Conservation (phyloP, 2,888 invertebrate genomes). For the Himalopsyche anomala region DNA sequence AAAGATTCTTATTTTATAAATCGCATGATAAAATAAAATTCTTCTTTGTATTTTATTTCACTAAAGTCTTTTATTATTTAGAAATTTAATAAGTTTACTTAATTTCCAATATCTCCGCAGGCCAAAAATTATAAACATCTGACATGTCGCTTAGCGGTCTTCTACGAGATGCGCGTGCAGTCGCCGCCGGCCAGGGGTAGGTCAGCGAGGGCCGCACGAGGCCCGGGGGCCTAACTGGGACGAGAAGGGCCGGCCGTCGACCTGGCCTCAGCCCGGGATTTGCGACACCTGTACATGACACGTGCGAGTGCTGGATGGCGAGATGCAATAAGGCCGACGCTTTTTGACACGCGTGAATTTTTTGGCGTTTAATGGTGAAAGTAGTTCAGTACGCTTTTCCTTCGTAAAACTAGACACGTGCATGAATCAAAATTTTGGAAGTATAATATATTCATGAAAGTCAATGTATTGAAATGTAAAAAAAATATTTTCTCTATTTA, state of each 20-base stretch:
- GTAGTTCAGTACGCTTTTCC: not conserved
- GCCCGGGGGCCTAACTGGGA: conserved; percentile 27
- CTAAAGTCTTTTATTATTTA: too few species aligned
- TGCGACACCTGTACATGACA: conserved; percentile 40
- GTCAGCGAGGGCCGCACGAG: conserved; percentile 38
- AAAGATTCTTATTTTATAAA: too few species aligned
- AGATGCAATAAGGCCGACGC: conserved; percentile 27
- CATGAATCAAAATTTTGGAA: too few species aligned
- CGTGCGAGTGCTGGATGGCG: conserved; percentile 17
- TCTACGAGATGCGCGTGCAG: conserved; percentile 31
- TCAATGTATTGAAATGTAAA: too few species aligned
- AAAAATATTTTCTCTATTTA: too few species aligned
- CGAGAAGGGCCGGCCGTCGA: conserved; percentile 32
- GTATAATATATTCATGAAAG: too few species aligned
- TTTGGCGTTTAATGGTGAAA: not conserved
- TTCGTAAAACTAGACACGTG: too few species aligned
- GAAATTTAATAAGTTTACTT: too few species aligned
- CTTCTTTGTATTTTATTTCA: too few species aligned
- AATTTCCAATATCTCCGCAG: not conserved
- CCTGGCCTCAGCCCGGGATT: conserved; percentile 40
- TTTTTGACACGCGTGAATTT: conserved; percentile 33
- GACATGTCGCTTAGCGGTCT: conserved; percentile 27
- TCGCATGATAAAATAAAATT: too few species aligned
- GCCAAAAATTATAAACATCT: conserved; percentile 1
- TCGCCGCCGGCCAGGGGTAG: conserved; percentile 26